Conservation (phyloP, 1,140 invertebrate genomes). For the Panagrolaimus sp. region DNA sequence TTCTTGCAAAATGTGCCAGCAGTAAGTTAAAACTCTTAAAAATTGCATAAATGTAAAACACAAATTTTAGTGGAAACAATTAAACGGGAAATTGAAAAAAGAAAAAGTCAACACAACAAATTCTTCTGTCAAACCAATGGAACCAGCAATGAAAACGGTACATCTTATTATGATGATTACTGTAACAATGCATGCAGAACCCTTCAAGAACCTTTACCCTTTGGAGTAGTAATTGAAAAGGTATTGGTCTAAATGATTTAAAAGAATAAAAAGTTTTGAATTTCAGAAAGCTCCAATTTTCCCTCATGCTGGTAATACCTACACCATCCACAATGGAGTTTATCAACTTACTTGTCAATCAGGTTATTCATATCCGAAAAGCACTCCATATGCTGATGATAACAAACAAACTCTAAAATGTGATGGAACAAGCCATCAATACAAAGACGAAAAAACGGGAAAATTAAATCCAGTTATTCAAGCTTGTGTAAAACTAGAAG, state of each 20-base stretch:
- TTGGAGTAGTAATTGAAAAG: slow-evolving; percentile 2
- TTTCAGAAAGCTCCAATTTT: slow-evolving; percentile 1
- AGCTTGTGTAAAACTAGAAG: background rate
- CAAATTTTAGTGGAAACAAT: background rate
- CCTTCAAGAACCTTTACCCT: slow-evolving; percentile 16
- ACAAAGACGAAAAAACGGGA: background rate
- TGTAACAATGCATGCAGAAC: slow-evolving; percentile 10
- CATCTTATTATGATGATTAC: slow-evolving; percentile 3
- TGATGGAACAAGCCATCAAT: background rate
- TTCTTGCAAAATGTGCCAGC: slow-evolving; percentile 15
- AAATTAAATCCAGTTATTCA: background rate
- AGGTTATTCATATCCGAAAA: background rate
- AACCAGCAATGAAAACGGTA: slow-evolving; percentile 1
- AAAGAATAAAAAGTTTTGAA: too few species aligned
- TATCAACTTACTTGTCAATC: slow-evolving; percentile 4
- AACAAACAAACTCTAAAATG: background rate
- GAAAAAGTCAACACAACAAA: background rate
- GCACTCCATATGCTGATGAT: background rate
- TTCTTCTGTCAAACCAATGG: background rate
- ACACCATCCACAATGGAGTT: background rate
- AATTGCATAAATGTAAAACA: background rate
- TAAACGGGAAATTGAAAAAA: background rate
- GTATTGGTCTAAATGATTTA: too few species aligned
- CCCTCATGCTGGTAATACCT: slow-evolving; percentile 11
- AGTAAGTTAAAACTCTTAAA: background rate